These are phyloP conservation scores for Metridium senile DNA, from an alignment of 92 coral and sea anemone genomes.

Conservation along the genomic window DNA sequence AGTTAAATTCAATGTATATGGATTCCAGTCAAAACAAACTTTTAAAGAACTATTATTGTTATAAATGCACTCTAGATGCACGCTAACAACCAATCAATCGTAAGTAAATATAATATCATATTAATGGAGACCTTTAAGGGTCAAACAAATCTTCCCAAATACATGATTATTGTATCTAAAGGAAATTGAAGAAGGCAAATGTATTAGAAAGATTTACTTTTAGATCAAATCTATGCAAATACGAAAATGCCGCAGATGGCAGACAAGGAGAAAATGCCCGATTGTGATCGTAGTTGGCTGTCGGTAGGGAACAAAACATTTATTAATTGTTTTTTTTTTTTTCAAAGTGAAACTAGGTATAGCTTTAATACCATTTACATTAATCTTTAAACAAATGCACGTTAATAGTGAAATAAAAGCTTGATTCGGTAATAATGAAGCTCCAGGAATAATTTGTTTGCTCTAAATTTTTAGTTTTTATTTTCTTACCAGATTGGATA, in stretches of 20 bases:
- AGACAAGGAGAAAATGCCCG: not conserved
- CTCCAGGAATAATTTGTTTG: not conserved
- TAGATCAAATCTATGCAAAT: not conserved
- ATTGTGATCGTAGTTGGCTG: too few species aligned
- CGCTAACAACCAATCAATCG: not conserved
- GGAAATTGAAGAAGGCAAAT: too few species aligned
- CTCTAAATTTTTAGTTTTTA: not conserved
- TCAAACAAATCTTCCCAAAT: not conserved
- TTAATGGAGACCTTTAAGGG: not conserved
- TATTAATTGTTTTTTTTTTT: too few species aligned
- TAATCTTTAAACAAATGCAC: too few species aligned
- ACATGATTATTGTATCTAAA: too few species aligned
- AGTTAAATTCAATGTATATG: not conserved
- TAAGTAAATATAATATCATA: not conserved
- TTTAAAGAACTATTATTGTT: not conserved
- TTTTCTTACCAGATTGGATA: conserved; percentile 60
- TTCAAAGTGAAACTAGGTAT: too few species aligned
- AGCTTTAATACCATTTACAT: too few species aligned
- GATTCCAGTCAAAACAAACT: not conserved
- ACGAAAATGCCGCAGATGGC: not conserved
- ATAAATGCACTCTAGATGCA: not conserved
- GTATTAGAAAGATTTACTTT: not conserved
- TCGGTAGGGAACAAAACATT: too few species aligned
- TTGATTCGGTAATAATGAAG: not conserved
- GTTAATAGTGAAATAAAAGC: not conserved